Percentiles rank a stretch among this genome's conserved stretches.
Evolutionary conservation across 2,888 invertebrate genomes (phyloP).

Genomic region (Aleiodes alternator): DNA sequence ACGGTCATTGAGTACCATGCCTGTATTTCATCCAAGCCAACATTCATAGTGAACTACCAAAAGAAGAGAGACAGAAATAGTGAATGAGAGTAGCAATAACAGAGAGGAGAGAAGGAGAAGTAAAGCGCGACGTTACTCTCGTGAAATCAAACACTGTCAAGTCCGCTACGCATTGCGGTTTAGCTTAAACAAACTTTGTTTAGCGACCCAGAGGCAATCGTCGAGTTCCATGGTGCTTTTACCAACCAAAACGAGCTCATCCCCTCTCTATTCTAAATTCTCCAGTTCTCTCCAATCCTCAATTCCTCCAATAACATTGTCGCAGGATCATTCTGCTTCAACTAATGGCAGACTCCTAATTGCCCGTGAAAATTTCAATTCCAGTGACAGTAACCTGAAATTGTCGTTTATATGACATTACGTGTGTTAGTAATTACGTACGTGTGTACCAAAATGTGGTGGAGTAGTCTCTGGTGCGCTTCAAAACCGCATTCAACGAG

Average conservation of each 20-base stretch:
- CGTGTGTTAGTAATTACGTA: slow-evolving; percentile 12
- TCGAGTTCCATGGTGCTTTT: slow-evolving; percentile 29
- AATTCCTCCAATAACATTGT: slow-evolving; percentile 51
- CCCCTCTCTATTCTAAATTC: background rate
- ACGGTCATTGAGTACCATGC: too few relatives aligned
- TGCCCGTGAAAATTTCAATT: slow-evolving; percentile 56
- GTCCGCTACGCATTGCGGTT: slow-evolving; percentile 56
- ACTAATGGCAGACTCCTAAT: slow-evolving; percentile 53
- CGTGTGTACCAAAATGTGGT: slow-evolving; percentile 40
- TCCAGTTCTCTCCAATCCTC: slow-evolving; percentile 16
- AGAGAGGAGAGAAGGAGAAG: background rate
- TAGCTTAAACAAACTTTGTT: slow-evolving; percentile 56
- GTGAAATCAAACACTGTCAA: slow-evolving; percentile 59
- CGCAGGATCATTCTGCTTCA: slow-evolving; percentile 52
- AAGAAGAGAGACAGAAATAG: too few relatives aligned
- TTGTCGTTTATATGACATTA: slow-evolving; percentile 37
- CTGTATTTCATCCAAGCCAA: too few relatives aligned
- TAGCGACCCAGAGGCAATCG: slow-evolving; percentile 54
- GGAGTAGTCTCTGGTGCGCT: slow-evolving; percentile 39
- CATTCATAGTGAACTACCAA: too few relatives aligned
- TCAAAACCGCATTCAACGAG: slow-evolving; percentile 35
- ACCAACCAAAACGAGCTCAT: slow-evolving; percentile 31
- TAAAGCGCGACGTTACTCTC: slow-evolving; percentile 44
- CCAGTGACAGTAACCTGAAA: slow-evolving; percentile 32
- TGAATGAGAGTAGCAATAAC: too few relatives aligned